Evolutionary conservation across 2,113 vertebrate species (phyloP).

Genomic region (Atrichornis clamosus): DNA sequence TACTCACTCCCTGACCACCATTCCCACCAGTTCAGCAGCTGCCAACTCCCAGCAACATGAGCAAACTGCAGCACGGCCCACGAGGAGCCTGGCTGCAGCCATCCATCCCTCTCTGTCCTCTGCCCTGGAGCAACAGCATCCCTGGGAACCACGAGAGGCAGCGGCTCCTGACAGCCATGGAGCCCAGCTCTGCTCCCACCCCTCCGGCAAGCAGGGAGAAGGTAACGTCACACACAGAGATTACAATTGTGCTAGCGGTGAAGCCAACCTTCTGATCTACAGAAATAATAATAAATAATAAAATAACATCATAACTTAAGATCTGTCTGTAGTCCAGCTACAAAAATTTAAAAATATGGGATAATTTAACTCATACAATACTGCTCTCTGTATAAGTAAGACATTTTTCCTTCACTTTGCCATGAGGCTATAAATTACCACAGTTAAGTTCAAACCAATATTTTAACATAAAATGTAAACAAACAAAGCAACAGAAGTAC

Average conservation of each 20-base stretch:
- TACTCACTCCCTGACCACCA: background rate
- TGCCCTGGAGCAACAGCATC: background rate
- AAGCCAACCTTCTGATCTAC: constrained; percentile 82
- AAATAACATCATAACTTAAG: constrained; percentile 93
- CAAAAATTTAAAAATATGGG: constrained; percentile 85
- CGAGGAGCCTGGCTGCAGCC: background rate
- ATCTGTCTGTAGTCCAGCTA: constrained; percentile 97
- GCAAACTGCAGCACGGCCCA: background rate
- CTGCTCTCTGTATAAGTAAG: constrained; percentile 80
- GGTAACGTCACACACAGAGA: constrained; percentile 48
- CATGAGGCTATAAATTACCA: constrained; percentile 80
- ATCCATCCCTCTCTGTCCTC: background rate
- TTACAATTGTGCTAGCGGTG: constrained; percentile 79
- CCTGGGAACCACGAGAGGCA: background rate
- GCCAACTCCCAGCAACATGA: rapidly evolving
- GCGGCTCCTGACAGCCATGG: background rate
- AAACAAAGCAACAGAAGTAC: constrained; percentile 70
- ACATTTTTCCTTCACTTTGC: constrained; percentile 79
- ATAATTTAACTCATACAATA: constrained; percentile 90
- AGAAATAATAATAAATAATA: constrained; percentile 81
- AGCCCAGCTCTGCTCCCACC: constrained; percentile 39
- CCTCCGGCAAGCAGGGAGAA: background rate
- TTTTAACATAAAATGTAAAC: constrained; percentile 83
- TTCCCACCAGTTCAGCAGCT: background rate
- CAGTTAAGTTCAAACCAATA: constrained; percentile 73